Evolutionary conservation across 2,888 invertebrate genomes (phyloP).

Genomic region (Oscheius sp.): DNA sequence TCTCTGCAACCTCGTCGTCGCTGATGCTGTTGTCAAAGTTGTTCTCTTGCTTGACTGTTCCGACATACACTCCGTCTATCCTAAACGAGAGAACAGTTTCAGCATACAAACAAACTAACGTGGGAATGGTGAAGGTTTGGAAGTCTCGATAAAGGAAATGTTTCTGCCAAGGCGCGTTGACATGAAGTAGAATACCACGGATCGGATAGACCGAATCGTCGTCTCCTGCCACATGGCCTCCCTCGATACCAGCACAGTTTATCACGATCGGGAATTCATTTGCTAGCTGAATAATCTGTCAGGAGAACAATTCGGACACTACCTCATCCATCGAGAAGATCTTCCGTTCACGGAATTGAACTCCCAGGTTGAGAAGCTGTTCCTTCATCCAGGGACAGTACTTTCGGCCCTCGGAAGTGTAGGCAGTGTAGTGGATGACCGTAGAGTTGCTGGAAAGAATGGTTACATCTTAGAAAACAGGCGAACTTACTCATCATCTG

Average conservation of each 20-base stretch:
- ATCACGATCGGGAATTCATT: slow-evolving; percentile 72
- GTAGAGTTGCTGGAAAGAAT: slow-evolving; percentile 32
- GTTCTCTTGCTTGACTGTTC: slow-evolving; percentile 54
- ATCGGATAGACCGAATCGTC: slow-evolving; percentile 55
- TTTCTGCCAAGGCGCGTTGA: slow-evolving; percentile 89
- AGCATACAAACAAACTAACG: slow-evolving; percentile 31
- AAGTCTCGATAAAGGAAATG: slow-evolving; percentile 79
- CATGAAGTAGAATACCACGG: slow-evolving; percentile 66
- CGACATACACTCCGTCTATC: slow-evolving; percentile 54
- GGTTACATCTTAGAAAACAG: background rate
- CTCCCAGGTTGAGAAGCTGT: slow-evolving; percentile 44
- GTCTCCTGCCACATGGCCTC: slow-evolving; percentile 74
- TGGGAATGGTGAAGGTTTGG: slow-evolving; percentile 58
- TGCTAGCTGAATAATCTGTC: slow-evolving; percentile 12
- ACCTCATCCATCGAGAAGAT: slow-evolving; percentile 49
- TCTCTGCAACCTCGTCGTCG: slow-evolving; percentile 43
- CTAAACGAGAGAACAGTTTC: slow-evolving; percentile 35
- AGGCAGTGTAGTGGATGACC: slow-evolving; percentile 60
- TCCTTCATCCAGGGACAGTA: slow-evolving; percentile 58
- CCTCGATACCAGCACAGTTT: slow-evolving; percentile 75
- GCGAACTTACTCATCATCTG: slow-evolving; percentile 22
- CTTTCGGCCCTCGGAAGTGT: slow-evolving; percentile 57
- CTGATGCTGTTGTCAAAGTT: slow-evolving; percentile 34
- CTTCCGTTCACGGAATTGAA: slow-evolving; percentile 44
- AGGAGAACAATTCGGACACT: background rate